These are phyloP conservation scores for Nephrotoma flavescens DNA, from an alignment of 2,888 invertebrate species.

Conservation along the genomic window DNA sequence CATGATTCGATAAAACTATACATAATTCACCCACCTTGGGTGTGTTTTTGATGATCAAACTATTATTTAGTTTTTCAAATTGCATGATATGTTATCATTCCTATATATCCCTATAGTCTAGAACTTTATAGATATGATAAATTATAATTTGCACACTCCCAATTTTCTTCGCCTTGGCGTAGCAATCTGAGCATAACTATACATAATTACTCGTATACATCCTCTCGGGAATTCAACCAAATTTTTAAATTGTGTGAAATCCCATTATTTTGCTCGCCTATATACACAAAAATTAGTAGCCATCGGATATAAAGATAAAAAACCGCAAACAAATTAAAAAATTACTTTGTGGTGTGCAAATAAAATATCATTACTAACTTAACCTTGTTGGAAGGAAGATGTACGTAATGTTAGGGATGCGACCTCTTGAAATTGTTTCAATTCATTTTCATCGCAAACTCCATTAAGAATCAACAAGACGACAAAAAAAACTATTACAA, in stretches of 20 bases:
- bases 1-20: too few relatives aligned
- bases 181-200: neutral
- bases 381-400: neutral
- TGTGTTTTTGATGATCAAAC: too few relatives aligned
- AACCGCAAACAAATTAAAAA: neutral
- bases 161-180: neutral
- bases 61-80: too few relatives aligned
- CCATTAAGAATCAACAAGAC: neutral
- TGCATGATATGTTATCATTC: too few relatives aligned
- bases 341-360: neutral
- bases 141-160: neutral
- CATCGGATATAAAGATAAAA: neutral
- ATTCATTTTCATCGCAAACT: neutral
- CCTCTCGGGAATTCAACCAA: neutral
- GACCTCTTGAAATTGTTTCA: neutral
- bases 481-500: neutral
- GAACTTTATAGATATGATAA: too few relatives aligned
- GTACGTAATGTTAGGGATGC: too few relatives aligned
- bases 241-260: neutral
- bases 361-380: neutral
- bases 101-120: too few relatives aligned
- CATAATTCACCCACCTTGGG: too few relatives aligned
- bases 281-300: neutral
- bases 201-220: neutral
- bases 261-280: neutral